These are phyloP conservation scores for Luperina nickerlii DNA, from an alignment of 2,888 invertebrate species.

Conservation along the genomic window DNA sequence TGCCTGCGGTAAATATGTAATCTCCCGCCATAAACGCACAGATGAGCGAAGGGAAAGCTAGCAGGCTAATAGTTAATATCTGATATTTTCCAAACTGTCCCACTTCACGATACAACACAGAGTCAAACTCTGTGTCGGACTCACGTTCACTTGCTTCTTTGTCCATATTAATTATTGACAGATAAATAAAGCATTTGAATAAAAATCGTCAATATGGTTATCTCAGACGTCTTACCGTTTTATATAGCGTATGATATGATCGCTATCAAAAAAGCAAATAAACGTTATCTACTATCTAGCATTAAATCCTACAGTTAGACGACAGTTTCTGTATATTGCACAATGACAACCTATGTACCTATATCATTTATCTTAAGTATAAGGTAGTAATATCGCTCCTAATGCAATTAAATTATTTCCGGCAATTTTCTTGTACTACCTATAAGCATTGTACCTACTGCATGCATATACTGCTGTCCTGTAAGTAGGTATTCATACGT, in stretches of 20 bases:
- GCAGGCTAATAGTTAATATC: slow-evolving; percentile 76
- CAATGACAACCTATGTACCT: slow-evolving; percentile 9
- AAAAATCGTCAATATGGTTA: slow-evolving; percentile 61
- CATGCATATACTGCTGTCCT: not conserved
- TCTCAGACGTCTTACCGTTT: slow-evolving; percentile 65
- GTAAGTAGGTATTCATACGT: not conserved
- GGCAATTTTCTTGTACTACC: slow-evolving; percentile 1
- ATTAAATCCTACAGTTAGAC: slow-evolving; percentile 39
- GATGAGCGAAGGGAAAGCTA: slow-evolving; percentile 78
- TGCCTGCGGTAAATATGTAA: slow-evolving; percentile 84
- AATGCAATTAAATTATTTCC: slow-evolving; percentile 14
- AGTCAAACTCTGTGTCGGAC: slow-evolving; percentile 76
- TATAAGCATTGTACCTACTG: not conserved
- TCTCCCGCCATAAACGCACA: slow-evolving; percentile 85
- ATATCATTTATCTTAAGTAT: slow-evolving; percentile 39
- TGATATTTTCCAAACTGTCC: slow-evolving; percentile 85
- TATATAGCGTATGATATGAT: slow-evolving; percentile 65
- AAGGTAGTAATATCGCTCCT: not conserved
- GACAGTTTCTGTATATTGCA: slow-evolving; percentile 32
- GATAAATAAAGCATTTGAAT: slow-evolving; percentile 55
- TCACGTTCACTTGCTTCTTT: slow-evolving; percentile 71
- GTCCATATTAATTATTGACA: slow-evolving; percentile 63
- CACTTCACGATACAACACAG: slow-evolving; percentile 79
- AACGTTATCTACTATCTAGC: slow-evolving; percentile 63
- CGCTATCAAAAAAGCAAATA: slow-evolving; percentile 64